These are phyloP conservation scores for Aphelenchoides besseyi DNA, from an alignment of 1,140 invertebrate species.

Conservation along the genomic window DNA sequence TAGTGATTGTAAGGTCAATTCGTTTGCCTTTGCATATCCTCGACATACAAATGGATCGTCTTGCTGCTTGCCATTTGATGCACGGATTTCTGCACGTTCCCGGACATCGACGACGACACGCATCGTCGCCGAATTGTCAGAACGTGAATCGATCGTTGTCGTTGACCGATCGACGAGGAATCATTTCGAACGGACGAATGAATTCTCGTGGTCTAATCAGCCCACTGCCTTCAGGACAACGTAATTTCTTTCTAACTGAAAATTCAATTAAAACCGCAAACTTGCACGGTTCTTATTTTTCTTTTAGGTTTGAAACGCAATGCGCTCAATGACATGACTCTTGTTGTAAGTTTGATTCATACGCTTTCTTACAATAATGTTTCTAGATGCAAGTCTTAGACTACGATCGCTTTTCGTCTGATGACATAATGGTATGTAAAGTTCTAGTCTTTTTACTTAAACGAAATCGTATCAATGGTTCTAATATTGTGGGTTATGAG, in stretches of 20 bases:
- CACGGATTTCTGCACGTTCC: slow-evolving; percentile 51
- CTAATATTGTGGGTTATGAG: too few species aligned
- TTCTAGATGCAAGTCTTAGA: slow-evolving; percentile 90
- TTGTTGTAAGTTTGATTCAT: too few species aligned
- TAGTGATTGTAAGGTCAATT: too few species aligned
- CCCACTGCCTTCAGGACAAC: slow-evolving; percentile 37
- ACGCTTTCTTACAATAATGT: too few species aligned
- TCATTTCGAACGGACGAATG: slow-evolving; percentile 47
- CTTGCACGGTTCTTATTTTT: slow-evolving; percentile 23
- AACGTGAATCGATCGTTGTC: slow-evolving; percentile 51
- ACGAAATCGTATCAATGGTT: too few species aligned
- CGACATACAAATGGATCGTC: slow-evolving; percentile 60
- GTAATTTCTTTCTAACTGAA: slow-evolving; percentile 32
- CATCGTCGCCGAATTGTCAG: slow-evolving; percentile 49
- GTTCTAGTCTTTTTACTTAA: too few species aligned
- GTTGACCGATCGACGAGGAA: slow-evolving; percentile 48
- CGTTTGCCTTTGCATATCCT: too few species aligned
- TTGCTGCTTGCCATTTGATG: slow-evolving; percentile 51
- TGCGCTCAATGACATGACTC: slow-evolving; percentile 81
- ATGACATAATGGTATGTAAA: slow-evolving; percentile 91
- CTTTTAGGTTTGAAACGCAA: slow-evolving; percentile 82
- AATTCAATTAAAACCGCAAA: slow-evolving; percentile 3
- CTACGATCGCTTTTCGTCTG: slow-evolving; percentile 87
- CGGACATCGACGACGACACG: slow-evolving; percentile 37
- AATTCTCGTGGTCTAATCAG: slow-evolving; percentile 48